Evolutionary conservation across 2,888 invertebrate species (phyloP).

Genomic region (Linyphia triangularis): DNA sequence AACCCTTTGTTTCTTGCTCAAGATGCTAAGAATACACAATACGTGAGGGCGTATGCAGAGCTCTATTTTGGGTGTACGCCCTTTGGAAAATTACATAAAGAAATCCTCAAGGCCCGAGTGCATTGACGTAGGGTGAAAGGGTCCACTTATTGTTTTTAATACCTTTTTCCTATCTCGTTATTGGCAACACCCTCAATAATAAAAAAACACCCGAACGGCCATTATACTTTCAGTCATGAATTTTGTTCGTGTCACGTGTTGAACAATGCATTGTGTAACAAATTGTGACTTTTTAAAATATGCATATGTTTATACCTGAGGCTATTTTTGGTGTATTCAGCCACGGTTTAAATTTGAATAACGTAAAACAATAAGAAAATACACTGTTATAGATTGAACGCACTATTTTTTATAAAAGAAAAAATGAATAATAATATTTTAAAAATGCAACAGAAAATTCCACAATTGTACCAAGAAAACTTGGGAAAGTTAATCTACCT

Average conservation of each 20-base stretch:
- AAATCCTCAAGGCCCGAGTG: constrained; percentile 48
- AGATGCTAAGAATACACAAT: constrained; percentile 63
- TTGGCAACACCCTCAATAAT: constrained; percentile 50
- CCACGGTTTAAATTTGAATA: too few species aligned
- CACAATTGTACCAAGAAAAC: too few species aligned
- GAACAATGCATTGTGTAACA: too few species aligned
- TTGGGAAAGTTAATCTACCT: too few species aligned
- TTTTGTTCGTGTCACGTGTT: background rate
- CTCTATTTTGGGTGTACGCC: constrained; percentile 70
- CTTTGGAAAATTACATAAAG: constrained; percentile 56
- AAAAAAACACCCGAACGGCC: background rate
- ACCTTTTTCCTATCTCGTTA: constrained; percentile 10
- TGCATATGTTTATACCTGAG: too few species aligned
- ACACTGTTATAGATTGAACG: too few species aligned
- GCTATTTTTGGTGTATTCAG: too few species aligned
- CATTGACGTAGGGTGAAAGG: constrained; percentile 63
- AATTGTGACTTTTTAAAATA: too few species aligned
- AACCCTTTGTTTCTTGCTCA: constrained; percentile 61
- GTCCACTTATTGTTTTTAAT: constrained; percentile 61
- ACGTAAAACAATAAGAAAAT: too few species aligned
- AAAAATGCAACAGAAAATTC: too few species aligned
- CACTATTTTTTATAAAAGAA: too few species aligned
- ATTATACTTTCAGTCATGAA: background rate
- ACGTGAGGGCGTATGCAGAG: constrained; percentile 69
- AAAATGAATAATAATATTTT: too few species aligned